phyloP scores from a whole-genome alignment of 2,113 vertebrate species.

The Rhabdomys dilectus region DNA sequence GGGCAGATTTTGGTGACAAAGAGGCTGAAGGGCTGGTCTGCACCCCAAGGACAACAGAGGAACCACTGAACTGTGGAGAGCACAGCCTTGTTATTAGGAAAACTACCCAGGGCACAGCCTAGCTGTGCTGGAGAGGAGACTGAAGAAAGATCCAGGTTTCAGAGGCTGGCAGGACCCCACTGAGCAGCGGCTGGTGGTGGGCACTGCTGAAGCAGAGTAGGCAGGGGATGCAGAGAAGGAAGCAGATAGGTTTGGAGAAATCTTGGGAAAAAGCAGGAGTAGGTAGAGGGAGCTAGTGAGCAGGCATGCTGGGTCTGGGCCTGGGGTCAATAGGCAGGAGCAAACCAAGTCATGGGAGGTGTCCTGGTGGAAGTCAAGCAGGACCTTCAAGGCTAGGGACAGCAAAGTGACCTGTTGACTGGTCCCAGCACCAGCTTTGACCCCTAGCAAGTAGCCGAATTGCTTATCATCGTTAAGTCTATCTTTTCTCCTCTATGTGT shows the following conservation, averaged over 20 bases:
- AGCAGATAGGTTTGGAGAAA: not conserved
- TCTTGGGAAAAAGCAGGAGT: not conserved
- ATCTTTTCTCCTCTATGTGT: not conserved
- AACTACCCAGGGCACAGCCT: not conserved
- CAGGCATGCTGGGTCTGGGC: not conserved
- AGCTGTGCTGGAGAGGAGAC: not conserved
- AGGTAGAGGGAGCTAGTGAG: too few species aligned
- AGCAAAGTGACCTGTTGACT: not conserved
- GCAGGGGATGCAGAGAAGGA: not conserved
- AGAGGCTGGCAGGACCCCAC: not conserved
- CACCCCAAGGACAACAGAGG: not conserved
- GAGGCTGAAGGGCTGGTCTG: not conserved
- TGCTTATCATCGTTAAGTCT: accelerated
- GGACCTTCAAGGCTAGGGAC: not conserved
- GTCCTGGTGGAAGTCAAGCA: not conserved
- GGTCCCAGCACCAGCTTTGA: not conserved
- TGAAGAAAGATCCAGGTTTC: not conserved
- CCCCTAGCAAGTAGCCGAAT: not conserved
- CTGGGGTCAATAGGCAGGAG: not conserved
- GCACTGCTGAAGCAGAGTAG: too few species aligned
- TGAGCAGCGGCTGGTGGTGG: not conserved
- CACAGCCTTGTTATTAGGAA: not conserved
- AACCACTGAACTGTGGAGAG: not conserved
- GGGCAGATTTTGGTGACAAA: not conserved
- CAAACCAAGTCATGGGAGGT: not conserved